Evolutionary conservation across 2,888 invertebrate species (phyloP).

Genomic region (Hydrotaea diabolus): DNA sequence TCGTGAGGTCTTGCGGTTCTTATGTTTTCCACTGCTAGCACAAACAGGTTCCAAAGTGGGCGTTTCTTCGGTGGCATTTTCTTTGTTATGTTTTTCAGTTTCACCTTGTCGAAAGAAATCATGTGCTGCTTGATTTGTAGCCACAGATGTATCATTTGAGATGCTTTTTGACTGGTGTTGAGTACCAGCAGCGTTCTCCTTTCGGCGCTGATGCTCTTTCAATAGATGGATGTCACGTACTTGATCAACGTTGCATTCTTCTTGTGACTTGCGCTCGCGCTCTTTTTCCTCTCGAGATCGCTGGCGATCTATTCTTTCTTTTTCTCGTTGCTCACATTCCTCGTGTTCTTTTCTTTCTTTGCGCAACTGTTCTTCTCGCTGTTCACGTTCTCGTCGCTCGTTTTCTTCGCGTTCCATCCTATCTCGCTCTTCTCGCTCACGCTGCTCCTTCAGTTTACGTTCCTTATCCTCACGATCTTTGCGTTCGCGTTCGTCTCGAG

Average conservation of each 20-base stretch:
- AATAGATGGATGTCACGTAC: conserved; percentile 55
- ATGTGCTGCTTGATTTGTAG: conserved; percentile 60
- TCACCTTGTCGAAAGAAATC: conserved; percentile 71
- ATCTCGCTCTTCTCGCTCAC: conserved; percentile 71
- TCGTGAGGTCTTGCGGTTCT: conserved; percentile 75
- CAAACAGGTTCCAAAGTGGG: conserved; percentile 52
- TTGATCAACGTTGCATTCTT: conserved; percentile 34
- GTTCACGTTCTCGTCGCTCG: conserved; percentile 73
- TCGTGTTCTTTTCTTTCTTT: conserved; percentile 39
- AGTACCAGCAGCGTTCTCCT: conserved; percentile 39
- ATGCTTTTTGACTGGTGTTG: conserved; percentile 45
- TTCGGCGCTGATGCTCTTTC: conserved; percentile 56
- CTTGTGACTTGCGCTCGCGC: conserved; percentile 46
- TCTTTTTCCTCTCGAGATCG: conserved; percentile 59
- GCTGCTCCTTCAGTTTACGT: conserved; percentile 73
- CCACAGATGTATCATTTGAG: conserved; percentile 37
- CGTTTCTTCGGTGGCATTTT: conserved; percentile 71
- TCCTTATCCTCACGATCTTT: conserved; percentile 73
- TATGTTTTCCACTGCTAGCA: conserved; percentile 67
- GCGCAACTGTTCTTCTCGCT: conserved; percentile 18
- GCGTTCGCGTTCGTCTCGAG: conserved; percentile 73
- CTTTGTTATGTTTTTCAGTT: conserved; percentile 73
- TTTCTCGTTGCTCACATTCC: conserved; percentile 71
- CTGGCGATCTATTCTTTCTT: conserved; percentile 70
- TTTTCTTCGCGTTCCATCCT: conserved; percentile 72